These are phyloP conservation scores for Channallabes apus DNA, from an alignment of 2,797 vertebrate genomes.

Conservation along the genomic window DNA sequence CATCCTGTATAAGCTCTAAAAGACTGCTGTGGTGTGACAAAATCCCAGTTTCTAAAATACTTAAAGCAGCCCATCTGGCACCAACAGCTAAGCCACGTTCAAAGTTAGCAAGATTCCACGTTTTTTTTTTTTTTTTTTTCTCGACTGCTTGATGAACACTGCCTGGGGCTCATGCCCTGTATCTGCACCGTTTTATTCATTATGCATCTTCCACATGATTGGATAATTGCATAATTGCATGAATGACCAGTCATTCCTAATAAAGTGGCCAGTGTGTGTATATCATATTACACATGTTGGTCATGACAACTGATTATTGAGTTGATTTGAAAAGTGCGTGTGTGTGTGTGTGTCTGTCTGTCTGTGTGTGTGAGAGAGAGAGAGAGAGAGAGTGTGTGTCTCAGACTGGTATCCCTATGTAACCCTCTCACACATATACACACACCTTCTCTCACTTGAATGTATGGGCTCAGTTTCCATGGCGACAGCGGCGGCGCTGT, in stretches of 20 bases:
- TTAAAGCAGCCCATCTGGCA: neutral
- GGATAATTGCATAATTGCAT: neutral
- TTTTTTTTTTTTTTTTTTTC: neutral
- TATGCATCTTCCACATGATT: too few species aligned
- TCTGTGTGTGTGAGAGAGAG: slow-evolving; percentile 12
- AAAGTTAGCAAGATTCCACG: neutral
- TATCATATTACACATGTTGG: neutral
- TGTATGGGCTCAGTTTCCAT: slow-evolving; percentile 78
- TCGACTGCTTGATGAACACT: neutral
- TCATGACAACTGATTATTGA: neutral
- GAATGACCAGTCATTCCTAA: neutral
- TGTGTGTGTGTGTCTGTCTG: slow-evolving; percentile 21
- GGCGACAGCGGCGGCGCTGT: slow-evolving; percentile 72
- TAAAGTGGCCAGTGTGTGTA: neutral
- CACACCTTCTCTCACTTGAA: slow-evolving; percentile 38
- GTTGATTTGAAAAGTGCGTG: neutral
- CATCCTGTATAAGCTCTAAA: neutral
- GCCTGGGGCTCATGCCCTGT: neutral
- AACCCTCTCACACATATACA: slow-evolving; percentile 13
- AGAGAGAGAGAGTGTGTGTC: neutral
- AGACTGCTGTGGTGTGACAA: neutral
- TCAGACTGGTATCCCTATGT: slow-evolving; percentile 27
- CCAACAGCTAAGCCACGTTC: neutral
- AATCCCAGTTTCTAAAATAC: slow-evolving; percentile 2
- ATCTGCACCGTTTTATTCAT: too few species aligned